Evolutionary conservation across 2,888 invertebrate species (phyloP).

Genomic region (Balanococcus diminutus): DNA sequence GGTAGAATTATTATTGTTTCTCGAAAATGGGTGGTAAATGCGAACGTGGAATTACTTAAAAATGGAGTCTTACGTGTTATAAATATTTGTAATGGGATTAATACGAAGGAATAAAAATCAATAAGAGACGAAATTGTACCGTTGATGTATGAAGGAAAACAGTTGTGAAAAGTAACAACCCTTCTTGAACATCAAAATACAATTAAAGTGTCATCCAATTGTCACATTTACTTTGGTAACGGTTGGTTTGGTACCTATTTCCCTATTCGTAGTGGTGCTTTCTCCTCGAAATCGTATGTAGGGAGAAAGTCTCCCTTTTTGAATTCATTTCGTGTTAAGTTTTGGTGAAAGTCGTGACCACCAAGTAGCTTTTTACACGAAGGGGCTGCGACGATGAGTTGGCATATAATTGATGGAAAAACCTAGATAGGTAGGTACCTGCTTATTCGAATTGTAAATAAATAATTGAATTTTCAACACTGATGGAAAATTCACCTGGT

Average conservation of each 20-base stretch:
- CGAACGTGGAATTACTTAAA: too few relatives aligned
- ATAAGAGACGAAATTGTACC: background rate
- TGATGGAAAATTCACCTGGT: background rate
- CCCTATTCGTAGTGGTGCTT: too few relatives aligned
- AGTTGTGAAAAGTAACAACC: constrained; percentile 29
- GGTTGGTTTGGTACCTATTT: background rate
- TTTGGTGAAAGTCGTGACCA: background rate
- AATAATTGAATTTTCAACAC: background rate
- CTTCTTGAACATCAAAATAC: constrained; percentile 50
- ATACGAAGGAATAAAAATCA: constrained; percentile 15
- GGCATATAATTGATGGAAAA: background rate
- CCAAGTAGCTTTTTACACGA: background rate
- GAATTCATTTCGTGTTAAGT: background rate
- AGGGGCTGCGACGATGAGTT: background rate
- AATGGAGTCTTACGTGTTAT: background rate
- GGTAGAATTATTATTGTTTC: too few relatives aligned
- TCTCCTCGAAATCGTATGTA: background rate
- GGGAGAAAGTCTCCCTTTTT: background rate
- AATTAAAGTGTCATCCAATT: constrained; percentile 51
- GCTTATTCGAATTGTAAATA: background rate
- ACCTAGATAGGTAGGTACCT: background rate
- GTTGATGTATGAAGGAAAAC: constrained; percentile 8
- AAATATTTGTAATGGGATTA: background rate
- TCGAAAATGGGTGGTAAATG: too few relatives aligned
- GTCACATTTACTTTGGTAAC: constrained; percentile 49